Evolutionary conservation across 2,888 invertebrate genomes (phyloP), one percentile per base, ranked within the genome.

Genomic region (Baronia brevicornis): DNA sequence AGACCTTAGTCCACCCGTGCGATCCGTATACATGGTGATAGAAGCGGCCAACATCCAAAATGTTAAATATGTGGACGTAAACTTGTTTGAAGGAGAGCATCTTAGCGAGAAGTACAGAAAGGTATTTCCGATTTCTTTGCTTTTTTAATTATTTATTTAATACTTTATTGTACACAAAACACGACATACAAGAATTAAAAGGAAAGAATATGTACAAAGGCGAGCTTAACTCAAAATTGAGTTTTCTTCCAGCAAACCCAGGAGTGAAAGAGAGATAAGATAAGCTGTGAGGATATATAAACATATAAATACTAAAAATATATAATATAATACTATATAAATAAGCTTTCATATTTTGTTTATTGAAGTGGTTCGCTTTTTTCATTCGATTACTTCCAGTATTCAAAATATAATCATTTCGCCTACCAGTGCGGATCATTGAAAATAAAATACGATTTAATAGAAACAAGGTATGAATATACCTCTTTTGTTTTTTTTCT

Each of bases 91-190:
- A 3, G 61, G 60, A 12, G 78, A 74, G 6, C 71, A 79, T 36
- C 38, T 71, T 4, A 65, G 57, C 7, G 75, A 78, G 8, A 73
- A 82, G 24, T 84, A 55, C 38, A 5, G 67, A 1, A 71, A 80
- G 73, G 86, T 86, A 45, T 10, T 8, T 7, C 7, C 12, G 1
- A 13, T n/a, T n/a, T n/a, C n/a, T 10, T 7, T 21, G 13, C 6
- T 12, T 25, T 10, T 8, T 19, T 22, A 12, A 23, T n/a, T 11
- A 49, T 1, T 14, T 4, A 9, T 8, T 27, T 7, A 10, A 7
- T 5, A 4, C n/a, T n/a, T n/a, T n/a, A n/a, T n/a, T n/a, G n/a
- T n/a, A n/a, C n/a, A n/a, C n/a, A n/a, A n/a, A n/a, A n/a, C n/a
- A n/a, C n/a, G n/a, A n/a, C n/a, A n/a, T n/a, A n/a, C n/a, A n/a